phyloP scores from a whole-genome alignment of 2,113 vertebrate genomes.

The Antennarius striatus region DNA sequence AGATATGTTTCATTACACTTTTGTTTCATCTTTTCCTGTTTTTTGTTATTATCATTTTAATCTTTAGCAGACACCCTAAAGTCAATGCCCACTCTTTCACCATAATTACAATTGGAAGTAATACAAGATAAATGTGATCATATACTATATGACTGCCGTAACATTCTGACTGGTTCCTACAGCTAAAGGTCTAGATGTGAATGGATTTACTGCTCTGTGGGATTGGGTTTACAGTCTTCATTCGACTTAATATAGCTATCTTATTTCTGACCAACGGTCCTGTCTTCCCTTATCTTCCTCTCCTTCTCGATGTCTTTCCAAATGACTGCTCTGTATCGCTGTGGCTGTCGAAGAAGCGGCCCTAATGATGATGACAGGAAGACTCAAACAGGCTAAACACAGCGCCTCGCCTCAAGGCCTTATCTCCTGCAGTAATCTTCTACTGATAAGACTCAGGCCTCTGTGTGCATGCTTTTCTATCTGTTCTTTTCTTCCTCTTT shows the following conservation, averaged over 20 bases:
- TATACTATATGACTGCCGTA: neutral
- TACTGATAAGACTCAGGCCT: conserved; percentile 68
- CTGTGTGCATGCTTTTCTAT: conserved; percentile 58
- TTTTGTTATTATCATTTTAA: neutral
- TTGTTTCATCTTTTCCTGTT: neutral
- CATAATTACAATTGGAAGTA: conserved; percentile 18
- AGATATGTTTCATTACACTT: too few species aligned
- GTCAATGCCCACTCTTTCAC: conserved; percentile 1
- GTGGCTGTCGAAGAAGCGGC: conserved; percentile 57
- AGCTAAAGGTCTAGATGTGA: neutral
- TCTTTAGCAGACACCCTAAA: conserved; percentile 1
- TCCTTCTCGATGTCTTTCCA: conserved; percentile 57
- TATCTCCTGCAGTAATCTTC: conserved; percentile 70
- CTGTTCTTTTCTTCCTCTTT: conserved; percentile 60
- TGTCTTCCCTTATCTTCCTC: conserved; percentile 61
- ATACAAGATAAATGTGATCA: conserved; percentile 1
- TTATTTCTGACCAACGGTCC: conserved; percentile 51
- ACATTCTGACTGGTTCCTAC: conserved; percentile 5
- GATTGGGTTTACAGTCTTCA: conserved; percentile 34
- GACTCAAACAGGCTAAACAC: conserved; percentile 70
- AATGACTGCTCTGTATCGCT: conserved; percentile 67
- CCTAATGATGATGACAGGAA: conserved; percentile 80
- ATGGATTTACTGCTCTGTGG: conserved; percentile 15
- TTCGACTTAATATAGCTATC: conserved; percentile 48
- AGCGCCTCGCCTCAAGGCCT: conserved; percentile 68